A percentile compares a stretch with the other conserved stretches of the same genome.
These are phyloP conservation scores for Rhorus exstirpatorius DNA, from an alignment of 2,888 invertebrate species.

Conservation along the genomic window DNA sequence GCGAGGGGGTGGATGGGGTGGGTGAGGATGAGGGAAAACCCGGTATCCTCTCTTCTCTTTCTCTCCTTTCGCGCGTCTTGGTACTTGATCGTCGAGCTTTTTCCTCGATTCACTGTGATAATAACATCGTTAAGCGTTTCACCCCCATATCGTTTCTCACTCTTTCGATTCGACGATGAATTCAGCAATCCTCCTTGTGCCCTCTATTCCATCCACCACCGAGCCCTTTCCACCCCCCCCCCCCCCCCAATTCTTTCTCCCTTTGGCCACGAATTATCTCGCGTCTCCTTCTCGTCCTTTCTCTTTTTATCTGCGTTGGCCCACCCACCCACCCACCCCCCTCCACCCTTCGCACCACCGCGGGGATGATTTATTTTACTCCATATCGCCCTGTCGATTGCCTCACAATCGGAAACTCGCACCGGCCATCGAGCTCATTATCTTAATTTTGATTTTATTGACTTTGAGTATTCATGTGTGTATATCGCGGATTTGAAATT, in stretches of 20 bases:
- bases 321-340: not conserved
- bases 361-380: constrained; percentile 3
- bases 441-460: not conserved
- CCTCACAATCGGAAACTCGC: constrained; percentile 20
- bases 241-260: constrained; percentile 7
- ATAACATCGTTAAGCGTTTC: constrained; percentile 18
- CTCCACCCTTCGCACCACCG: not conserved
- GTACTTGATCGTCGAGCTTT: not conserved
- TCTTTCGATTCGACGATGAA: constrained; percentile 22
- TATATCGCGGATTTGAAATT: not conserved
- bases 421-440: constrained; percentile 2
- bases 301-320: constrained; percentile 1
- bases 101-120: constrained; percentile 3
- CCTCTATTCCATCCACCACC: no score
- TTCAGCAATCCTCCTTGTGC: no score
- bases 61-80: constrained; percentile 2
- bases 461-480: not conserved
- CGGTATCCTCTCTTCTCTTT: constrained; percentile 33
- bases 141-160: constrained; percentile 7
- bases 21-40: no score
- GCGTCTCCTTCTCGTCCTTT: not conserved
- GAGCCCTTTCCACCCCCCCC: constrained; percentile 19
- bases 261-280: constrained; percentile 5
- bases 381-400: not conserved
- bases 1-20: no score